Percentiles rank a stretch among this genome's conserved stretches.
phyloP scores from a whole-genome alignment of 2,797 vertebrate species.

The Macropus fuliginosus region DNA sequence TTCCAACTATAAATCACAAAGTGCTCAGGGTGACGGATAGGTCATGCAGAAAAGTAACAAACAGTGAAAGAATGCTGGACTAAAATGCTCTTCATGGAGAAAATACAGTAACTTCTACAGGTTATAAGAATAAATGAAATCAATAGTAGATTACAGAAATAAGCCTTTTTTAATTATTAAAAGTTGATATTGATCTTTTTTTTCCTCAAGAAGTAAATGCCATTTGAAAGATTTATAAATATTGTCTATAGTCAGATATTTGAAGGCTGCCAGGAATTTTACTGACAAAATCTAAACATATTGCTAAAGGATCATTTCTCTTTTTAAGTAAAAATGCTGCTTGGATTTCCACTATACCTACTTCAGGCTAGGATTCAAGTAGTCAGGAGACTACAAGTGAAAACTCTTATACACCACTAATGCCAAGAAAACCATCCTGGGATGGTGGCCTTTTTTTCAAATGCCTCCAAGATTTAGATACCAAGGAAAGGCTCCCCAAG shows the following conservation, averaged over 20 bases:
- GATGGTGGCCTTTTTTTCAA: background rate
- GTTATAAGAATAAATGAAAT: slow-evolving; percentile 78
- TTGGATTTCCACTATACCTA: slow-evolving; percentile 33
- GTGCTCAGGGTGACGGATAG: slow-evolving; percentile 73
- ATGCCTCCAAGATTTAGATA: background rate
- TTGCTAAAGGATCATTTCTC: background rate
- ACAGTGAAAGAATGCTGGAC: slow-evolving; percentile 62
- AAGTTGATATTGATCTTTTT: slow-evolving; percentile 80
- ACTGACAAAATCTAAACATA: slow-evolving; percentile 55
- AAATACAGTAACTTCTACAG: slow-evolving; percentile 72
- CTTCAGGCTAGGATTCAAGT: slow-evolving; percentile 33
- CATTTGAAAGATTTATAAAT: slow-evolving; percentile 79
- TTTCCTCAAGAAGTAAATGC: slow-evolving; percentile 80
- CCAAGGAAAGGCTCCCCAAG: background rate
- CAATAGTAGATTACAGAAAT: slow-evolving; percentile 82
- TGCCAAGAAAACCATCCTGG: background rate
- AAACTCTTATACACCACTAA: background rate
- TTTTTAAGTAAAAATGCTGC: background rate
- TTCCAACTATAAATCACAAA: slow-evolving; percentile 77
- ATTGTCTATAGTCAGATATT: slow-evolving; percentile 37
- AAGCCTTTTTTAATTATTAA: slow-evolving; percentile 87
- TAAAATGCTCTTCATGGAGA: slow-evolving; percentile 61
- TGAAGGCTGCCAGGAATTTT: slow-evolving; percentile 72
- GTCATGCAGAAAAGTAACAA: slow-evolving; percentile 74
- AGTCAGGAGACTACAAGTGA: background rate